Evolutionary conservation across 2,888 invertebrate genomes (phyloP), one percentile per base, ranked within the genome.

Genomic region (Mesorhabditis belari): DNA sequence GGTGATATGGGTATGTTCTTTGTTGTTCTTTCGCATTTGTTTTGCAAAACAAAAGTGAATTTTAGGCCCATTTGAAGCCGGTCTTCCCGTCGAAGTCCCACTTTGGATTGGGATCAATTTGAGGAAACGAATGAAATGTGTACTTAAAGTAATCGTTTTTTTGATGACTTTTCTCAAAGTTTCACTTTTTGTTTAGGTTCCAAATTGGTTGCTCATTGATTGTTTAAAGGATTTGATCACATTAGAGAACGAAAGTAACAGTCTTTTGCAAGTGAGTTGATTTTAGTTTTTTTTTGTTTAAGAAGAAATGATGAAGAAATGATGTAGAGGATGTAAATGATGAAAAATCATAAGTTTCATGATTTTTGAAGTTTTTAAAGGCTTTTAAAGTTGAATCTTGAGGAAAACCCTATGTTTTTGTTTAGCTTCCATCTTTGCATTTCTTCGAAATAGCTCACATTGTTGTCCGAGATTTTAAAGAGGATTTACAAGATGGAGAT

Each of bases 381-480:
- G n/a, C n/a, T n/a, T n/a, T n/a, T n/a, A n/a, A n/a, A n/a, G n/a
- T n/a, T n/a, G n/a, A n/a, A 25, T 35, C 44, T n/a, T 17, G 12
- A 9, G 44, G 12, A 35, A 17, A 17, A n/a, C 44, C 44, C n/a
- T 17, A 35, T n/a, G 12, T 9, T 35, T 35, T n/a, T 35, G 12
- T 35, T 17, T n/a, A 35, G 44, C 44, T 35, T 35, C 44, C 44
- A 17, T 35, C 79, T 3, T 59, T 90, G 77, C 89, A 92, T 82
- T 96, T 92, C 81, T 91, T 95, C 88, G 88, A 92, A n/a, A 89
- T 92, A 80, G 88, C 92, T 0, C 92, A 93, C 81, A 83, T 95
- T 28, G 85, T 98, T 29, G 85, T 93, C n/a, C 87, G 87, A 49
- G 85, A 86, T 55, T 91, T 90, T 0, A 84, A 88, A 0, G 90